Evolutionary conservation across 2,113 vertebrate species (phyloP), one percentile per base, ranked within the genome.

Genomic region (Daubentonia madagascariensis): DNA sequence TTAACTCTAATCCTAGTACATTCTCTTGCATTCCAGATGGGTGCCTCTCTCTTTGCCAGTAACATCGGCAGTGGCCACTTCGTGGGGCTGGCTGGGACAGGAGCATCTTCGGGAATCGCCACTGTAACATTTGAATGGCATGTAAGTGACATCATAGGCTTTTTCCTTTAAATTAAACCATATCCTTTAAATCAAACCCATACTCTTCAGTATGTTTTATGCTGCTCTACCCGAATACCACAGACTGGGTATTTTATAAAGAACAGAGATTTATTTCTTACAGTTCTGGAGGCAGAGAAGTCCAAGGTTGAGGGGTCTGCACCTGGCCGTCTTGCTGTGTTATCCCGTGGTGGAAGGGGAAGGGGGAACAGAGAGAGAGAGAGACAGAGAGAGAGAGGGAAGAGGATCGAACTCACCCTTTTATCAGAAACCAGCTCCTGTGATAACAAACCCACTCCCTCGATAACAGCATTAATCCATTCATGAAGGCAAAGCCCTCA

Each of bases 21-120:
- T 86, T 50, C 65, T 32, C 81, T 88, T 88, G 81, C 32, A 20
- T 98, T 98, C 57, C 98, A 99, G 99, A 99, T 99, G 1, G 99
- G 99, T 43, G 99, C 99, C 6, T 99, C 99, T 13, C 99, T 99
- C 59, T 99, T 99, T 94, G 99, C 99, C 97, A 99, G 99, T 97
- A 99, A 99, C 98, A 99, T 99, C 22, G 99, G 99, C 96, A 99
- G 99, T 1, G 99, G 99, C 1, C 99, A 99, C 97, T 99, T 99
- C 95, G 99, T 99, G 83, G 99, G 99, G 23, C 99, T 99, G 45
- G 99, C 99, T 0, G 99, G 99, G 45, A 99, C 99, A 0, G 99
- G 98, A 75, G 99, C 99, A 13, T 99, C 99, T 1, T 28, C 98
- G 8, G 99, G 99, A 67, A 99, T 99, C 6, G 99, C 99, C 94